Percentiles rank a stretch among this genome's conserved stretches.
Conservation (phyloP, 2,113 vertebrate species). For the Genyomyrus donnyi region DNA sequence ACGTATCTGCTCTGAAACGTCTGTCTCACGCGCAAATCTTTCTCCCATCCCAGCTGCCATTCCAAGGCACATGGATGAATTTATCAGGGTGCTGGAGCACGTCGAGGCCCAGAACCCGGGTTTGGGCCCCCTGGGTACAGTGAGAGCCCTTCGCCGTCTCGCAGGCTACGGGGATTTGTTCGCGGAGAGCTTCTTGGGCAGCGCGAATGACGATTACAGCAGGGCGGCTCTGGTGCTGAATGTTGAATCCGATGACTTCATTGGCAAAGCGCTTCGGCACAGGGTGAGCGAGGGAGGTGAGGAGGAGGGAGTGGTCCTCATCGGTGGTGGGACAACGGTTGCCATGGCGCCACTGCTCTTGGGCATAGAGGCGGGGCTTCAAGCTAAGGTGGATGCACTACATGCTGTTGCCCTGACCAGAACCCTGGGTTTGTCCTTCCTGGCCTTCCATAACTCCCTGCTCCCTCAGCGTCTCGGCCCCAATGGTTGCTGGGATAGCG, state of each 20-base stretch:
- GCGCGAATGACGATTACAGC: slow-evolving; percentile 33
- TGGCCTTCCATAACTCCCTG: slow-evolving; percentile 36
- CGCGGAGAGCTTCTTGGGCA: slow-evolving; percentile 44
- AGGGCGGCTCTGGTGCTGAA: background rate
- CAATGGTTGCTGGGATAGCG: slow-evolving; percentile 72
- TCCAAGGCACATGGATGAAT: slow-evolving; percentile 55
- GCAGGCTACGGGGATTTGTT: slow-evolving; percentile 38
- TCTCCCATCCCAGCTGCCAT: slow-evolving; percentile 40
- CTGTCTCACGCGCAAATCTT: background rate
- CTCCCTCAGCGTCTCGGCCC: slow-evolving; percentile 47
- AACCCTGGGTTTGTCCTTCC: slow-evolving; percentile 60
- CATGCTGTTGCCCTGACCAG: slow-evolving; percentile 58
- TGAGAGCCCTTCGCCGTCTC: slow-evolving; percentile 37
- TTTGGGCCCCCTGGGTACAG: slow-evolving; percentile 27
- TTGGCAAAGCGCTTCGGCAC: slow-evolving; percentile 45
- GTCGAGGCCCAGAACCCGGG: slow-evolving; percentile 44
- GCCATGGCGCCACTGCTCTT: slow-evolving; percentile 61
- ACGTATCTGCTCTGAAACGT: background rate
- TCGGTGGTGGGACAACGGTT: slow-evolving; percentile 70
- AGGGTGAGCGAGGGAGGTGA: slow-evolving; percentile 29
- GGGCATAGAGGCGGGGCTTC: slow-evolving; percentile 60
- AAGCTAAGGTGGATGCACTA: slow-evolving; percentile 29
- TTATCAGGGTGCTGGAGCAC: slow-evolving; percentile 57
- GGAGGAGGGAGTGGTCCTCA: slow-evolving; percentile 64
- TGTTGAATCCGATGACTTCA: slow-evolving; percentile 38